Percentiles rank a stretch among this genome's conserved stretches.
These are phyloP conservation scores for Pluvianellus socialis DNA, from an alignment of 2,113 vertebrate species.

Conservation along the genomic window DNA sequence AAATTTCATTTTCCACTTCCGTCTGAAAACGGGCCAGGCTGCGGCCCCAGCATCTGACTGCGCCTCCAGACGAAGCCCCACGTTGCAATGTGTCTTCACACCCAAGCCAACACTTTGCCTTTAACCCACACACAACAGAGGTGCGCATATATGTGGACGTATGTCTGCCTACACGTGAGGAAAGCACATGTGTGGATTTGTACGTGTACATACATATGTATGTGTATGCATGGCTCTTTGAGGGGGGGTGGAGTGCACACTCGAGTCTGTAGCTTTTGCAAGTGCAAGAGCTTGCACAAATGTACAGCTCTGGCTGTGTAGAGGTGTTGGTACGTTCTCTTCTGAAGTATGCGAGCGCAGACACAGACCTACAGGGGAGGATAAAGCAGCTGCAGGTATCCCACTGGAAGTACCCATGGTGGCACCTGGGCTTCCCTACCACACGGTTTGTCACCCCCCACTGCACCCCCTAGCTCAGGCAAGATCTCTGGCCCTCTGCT, in stretches of 20 bases:
- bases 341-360: neutral
- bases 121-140: rapidly evolving
- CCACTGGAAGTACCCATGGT: neutral
- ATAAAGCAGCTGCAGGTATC: neutral
- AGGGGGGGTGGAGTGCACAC: rapidly evolving
- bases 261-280: neutral
- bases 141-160: rapidly evolving
- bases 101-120: neutral
- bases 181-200: neutral
- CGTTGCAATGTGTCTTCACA: neutral
- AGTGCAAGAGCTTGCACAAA: neutral
- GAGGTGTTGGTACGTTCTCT: neutral
- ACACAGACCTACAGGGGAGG: neutral
- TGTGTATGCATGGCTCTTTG: rapidly evolving
- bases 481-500: neutral
- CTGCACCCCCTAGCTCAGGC: neutral
- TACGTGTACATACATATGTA: rapidly evolving
- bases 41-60: neutral
- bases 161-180: neutral
- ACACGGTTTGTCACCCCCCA: neutral
- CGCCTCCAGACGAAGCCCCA: neutral
- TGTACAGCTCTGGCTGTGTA: rapidly evolving
- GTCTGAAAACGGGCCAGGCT: neutral
- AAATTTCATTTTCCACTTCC: neutral
- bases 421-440: neutral